phyloP scores from a whole-genome alignment of 2,113 vertebrate genomes.

The Cyprinodon tularosa region DNA sequence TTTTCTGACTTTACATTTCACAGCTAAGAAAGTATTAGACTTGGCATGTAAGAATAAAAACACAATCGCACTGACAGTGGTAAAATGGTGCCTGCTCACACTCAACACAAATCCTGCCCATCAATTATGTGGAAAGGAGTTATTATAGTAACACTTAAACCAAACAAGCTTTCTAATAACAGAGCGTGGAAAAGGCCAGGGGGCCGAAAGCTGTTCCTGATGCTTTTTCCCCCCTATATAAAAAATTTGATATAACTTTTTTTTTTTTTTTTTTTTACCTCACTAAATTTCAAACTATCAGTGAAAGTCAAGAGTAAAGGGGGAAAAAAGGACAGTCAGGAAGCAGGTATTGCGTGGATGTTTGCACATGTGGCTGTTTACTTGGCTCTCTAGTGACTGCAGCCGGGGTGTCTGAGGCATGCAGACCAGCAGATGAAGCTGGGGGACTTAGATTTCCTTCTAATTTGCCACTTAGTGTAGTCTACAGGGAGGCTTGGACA shows the following conservation, averaged over 20 bases:
- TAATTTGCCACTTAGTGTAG: constrained; percentile 49
- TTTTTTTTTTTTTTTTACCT: neutral
- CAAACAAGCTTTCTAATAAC: constrained; percentile 41
- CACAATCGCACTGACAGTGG: constrained; percentile 43
- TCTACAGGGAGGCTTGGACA: constrained; percentile 48
- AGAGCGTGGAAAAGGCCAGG: constrained; percentile 6
- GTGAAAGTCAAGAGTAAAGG: constrained; percentile 11
- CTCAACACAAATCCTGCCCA: constrained; percentile 22
- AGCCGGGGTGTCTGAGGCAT: constrained; percentile 57
- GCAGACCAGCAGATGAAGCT: constrained; percentile 57
- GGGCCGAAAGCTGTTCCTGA: constrained; percentile 10
- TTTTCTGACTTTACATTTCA: neutral
- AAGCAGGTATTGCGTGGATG: constrained; percentile 30
- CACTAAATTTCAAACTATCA: neutral
- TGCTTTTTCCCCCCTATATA: constrained; percentile 1
- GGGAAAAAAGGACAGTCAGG: constrained; percentile 33
- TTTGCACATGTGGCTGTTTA: constrained; percentile 54
- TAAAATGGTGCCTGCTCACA: constrained; percentile 33
- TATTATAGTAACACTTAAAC: constrained; percentile 37
- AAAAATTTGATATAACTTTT: neutral
- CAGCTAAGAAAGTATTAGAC: neutral
- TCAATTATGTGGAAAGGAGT: constrained; percentile 39
- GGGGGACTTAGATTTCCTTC: constrained; percentile 62
- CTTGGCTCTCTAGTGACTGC: constrained; percentile 62
- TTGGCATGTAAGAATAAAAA: constrained; percentile 1